Percentiles rank a stretch among this genome's conserved stretches.
phyloP scores from a whole-genome alignment of 2,113 vertebrate species.

The Alouatta palliata region DNA sequence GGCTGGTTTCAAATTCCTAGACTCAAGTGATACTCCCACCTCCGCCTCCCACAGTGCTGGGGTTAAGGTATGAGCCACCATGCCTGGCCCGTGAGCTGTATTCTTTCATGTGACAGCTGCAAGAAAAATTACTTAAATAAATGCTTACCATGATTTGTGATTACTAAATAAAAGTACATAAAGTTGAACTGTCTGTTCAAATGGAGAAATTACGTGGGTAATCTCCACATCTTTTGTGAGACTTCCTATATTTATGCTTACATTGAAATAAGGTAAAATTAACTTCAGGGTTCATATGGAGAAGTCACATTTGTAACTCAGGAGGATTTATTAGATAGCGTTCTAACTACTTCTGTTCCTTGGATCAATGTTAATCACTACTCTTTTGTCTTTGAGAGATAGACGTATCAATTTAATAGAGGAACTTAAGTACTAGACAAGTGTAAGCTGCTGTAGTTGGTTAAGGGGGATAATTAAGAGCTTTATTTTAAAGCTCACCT shows the following conservation, averaged over 20 bases:
- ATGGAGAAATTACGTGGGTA: not conserved
- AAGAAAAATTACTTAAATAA: constrained; percentile 23
- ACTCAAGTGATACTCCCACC: too few relatives aligned
- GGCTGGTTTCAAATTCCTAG: too few relatives aligned
- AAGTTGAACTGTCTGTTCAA: not conserved
- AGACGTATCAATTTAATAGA: not conserved
- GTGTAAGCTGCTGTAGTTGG: not conserved
- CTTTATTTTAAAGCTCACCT: constrained; percentile 26
- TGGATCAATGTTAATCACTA: not conserved
- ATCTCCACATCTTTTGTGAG: not conserved
- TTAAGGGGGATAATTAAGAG: constrained; percentile 16
- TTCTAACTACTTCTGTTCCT: not conserved
- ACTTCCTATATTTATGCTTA: not conserved
- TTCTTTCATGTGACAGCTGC: constrained; percentile 6
- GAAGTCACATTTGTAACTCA: not conserved
- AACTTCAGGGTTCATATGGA: not conserved
- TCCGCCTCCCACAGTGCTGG: too few relatives aligned
- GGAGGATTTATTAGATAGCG: not conserved
- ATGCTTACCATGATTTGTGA: not conserved
- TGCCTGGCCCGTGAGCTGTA: not conserved
- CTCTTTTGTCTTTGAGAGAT: constrained; percentile 18
- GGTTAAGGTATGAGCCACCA: too few relatives aligned
- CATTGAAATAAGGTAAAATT: constrained; percentile 27
- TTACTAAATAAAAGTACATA: not conserved
- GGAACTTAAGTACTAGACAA: not conserved